phyloP scores from a whole-genome alignment of 2,113 vertebrate genomes.

The Pyxicephalus adspersus region DNA sequence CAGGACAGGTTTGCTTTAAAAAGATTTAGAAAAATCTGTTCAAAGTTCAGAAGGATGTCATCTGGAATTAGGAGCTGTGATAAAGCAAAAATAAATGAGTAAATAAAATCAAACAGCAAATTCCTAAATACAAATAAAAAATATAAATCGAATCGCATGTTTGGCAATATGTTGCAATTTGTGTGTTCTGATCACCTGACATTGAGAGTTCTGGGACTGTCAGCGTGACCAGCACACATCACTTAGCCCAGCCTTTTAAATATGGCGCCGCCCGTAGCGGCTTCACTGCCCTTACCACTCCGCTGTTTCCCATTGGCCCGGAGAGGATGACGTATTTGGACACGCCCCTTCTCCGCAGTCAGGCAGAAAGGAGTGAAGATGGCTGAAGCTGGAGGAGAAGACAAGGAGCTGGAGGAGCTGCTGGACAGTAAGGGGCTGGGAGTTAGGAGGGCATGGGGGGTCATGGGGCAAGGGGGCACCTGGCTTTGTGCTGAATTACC shows the following conservation, averaged over 20 bases:
- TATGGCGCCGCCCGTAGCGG: slow-evolving; percentile 16
- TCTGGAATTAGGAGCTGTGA: too few species aligned
- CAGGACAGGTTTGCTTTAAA: too few species aligned
- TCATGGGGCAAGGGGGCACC: too few species aligned
- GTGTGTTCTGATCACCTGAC: too few species aligned
- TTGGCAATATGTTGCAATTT: too few species aligned
- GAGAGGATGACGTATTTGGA: background rate
- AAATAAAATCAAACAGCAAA: too few species aligned
- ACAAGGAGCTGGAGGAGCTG: slow-evolving; percentile 68
- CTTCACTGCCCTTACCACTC: background rate
- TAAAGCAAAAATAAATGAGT: too few species aligned
- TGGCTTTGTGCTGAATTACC: background rate
- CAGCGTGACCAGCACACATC: background rate
- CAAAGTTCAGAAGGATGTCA: too few species aligned
- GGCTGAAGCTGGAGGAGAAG: slow-evolving; percentile 50
- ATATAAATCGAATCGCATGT: too few species aligned
- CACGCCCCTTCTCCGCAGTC: background rate
- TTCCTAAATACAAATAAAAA: too few species aligned
- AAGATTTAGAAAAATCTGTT: too few species aligned
- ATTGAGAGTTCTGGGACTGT: too few species aligned
- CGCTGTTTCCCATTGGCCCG: background rate
- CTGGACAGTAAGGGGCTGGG: slow-evolving; percentile 70
- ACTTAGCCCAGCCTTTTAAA: slow-evolving; percentile 1
- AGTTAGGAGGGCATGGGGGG: background rate
- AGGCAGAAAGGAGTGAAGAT: slow-evolving; percentile 2